phyloP scores from a whole-genome alignment of 2,113 vertebrate genomes.

The mouse (Mus musculus) region GRCm39 chr12:82374501-82375000 shows the following conservation, averaged over 20 bases:
- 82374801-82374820: not conserved
- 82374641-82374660: not conserved
- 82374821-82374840: not conserved
- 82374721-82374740: not conserved
- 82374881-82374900: not conserved
- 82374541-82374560: constrained; percentile 12
- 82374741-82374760: not conserved
- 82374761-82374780: too few relatives aligned
- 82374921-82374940: not conserved
- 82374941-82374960: not conserved
- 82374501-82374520: not conserved
- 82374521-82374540: constrained; percentile 20
- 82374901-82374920: not conserved
- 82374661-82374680: not conserved
- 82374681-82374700: not conserved
- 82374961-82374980: not conserved
- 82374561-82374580: not conserved
- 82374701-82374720: not conserved
- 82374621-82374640: not conserved
- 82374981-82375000: not conserved
- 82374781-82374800: not conserved
- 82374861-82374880: not conserved
- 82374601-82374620: not conserved
- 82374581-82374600: not conserved
- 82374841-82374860: not conserved